These are phyloP conservation scores for Rynchops niger DNA, from an alignment of 2,113 vertebrate species.

Conservation along the genomic window DNA sequence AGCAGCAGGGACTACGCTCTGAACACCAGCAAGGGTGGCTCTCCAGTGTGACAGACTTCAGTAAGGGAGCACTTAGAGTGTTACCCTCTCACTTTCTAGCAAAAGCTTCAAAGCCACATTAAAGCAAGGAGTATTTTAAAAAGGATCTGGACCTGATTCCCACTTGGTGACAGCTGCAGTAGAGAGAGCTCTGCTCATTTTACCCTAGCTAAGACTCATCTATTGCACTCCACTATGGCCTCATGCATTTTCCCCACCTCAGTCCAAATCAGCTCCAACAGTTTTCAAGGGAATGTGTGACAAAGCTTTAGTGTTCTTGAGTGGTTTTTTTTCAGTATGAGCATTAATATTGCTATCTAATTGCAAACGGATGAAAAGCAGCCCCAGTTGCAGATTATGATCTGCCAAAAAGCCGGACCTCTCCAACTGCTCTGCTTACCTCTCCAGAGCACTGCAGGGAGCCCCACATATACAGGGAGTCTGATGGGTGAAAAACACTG, in stretches of 20 bases:
- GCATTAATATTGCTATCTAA: background rate
- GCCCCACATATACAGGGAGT: accelerated
- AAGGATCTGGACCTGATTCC: background rate
- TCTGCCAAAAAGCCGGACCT: background rate
- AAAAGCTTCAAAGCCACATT: background rate
- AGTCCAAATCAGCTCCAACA: background rate
- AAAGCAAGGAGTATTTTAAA: background rate
- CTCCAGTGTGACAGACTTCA: background rate
- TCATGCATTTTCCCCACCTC: background rate
- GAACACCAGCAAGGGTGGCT: background rate
- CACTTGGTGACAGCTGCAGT: background rate
- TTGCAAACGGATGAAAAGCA: background rate
- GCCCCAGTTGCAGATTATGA: background rate
- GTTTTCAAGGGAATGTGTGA: background rate
- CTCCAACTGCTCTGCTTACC: background rate
- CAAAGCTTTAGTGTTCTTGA: background rate
- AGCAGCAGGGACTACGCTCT: background rate
- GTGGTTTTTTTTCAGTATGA: background rate
- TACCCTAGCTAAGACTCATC: background rate
- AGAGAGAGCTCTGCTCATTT: background rate
- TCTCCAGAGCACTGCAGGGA: background rate
- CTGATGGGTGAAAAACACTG: background rate
- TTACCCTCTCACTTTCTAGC: background rate
- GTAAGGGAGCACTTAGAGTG: background rate
- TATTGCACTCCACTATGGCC: background rate